Evolutionary conservation across 2,113 vertebrate species (phyloP).

Genomic region (Sus scrofa): DNA sequence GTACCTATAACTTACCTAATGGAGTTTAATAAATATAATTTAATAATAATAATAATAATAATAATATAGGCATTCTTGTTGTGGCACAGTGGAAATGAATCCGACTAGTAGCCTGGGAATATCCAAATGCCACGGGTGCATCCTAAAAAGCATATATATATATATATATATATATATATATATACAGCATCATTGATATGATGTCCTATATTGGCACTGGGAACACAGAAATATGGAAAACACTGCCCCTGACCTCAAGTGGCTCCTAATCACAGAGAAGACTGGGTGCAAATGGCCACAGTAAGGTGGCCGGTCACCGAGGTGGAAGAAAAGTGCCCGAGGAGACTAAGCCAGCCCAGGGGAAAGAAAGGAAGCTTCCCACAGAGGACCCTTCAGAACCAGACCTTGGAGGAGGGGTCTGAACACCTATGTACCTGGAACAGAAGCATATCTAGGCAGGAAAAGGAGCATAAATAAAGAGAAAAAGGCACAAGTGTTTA

Average conservation of each 20-base stretch:
- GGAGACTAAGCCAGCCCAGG: neutral
- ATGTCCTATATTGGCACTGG: neutral
- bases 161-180: too few species aligned
- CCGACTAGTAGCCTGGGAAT: too few species aligned
- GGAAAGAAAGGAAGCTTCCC: neutral
- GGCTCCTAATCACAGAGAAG: neutral
- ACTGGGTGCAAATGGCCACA: neutral
- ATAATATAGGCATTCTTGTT: too few species aligned
- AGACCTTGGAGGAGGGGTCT: neutral
- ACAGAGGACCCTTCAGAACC: neutral
- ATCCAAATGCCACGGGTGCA: too few species aligned
- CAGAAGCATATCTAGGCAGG: neutral
- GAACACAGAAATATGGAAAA: neutral
- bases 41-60: neutral
- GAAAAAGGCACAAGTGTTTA: neutral
- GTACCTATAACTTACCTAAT: neutral
- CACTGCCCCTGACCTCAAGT: neutral
- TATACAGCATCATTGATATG: neutral
- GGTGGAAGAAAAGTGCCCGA: too few species aligned
- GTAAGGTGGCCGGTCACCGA: neutral
- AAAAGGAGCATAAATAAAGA: neutral
- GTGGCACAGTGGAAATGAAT: too few species aligned
- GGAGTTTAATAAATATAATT: neutral
- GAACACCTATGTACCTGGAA: neutral
- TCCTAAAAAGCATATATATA: too few species aligned